Evolutionary conservation across 1,140 invertebrate species (phyloP).

Genomic region (Mactra quadrangularis): DNA sequence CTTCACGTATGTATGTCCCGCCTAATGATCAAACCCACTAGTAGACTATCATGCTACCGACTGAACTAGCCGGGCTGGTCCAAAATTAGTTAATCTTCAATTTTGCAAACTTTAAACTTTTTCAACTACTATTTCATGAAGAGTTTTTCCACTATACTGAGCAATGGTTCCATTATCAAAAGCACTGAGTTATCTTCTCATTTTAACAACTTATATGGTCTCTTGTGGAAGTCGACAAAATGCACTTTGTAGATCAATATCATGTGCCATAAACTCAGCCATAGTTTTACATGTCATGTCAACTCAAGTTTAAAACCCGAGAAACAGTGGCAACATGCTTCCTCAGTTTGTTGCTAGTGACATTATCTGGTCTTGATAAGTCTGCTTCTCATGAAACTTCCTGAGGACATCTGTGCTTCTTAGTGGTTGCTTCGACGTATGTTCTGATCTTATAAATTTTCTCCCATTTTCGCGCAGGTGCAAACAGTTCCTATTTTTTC

Average conservation of each 20-base stretch:
- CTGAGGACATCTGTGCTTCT: conserved; percentile 54
- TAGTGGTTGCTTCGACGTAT: conserved; percentile 52
- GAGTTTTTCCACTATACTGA: conserved; percentile 51
- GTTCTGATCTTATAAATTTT: conserved; percentile 62
- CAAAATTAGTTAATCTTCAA: too few species aligned
- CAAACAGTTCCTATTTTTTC: too few species aligned
- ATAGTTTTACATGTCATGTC: conserved; percentile 55
- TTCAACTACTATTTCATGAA: conserved; percentile 60
- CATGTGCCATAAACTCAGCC: conserved; percentile 64
- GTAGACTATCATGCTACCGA: too few species aligned
- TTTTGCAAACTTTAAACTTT: too few species aligned
- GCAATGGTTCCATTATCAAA: conserved; percentile 57
- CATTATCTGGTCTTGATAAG: conserved; percentile 16
- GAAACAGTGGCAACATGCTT: conserved; percentile 64
- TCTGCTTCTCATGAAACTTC: conserved; percentile 41
- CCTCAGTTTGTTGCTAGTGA: conserved; percentile 63
- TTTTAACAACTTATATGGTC: conserved; percentile 57
- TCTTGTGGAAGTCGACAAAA: conserved; percentile 61
- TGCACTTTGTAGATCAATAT: conserved; percentile 56
- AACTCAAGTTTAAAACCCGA: conserved; percentile 55
- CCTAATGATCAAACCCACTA: too few species aligned
- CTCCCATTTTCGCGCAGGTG: conserved; percentile 56
- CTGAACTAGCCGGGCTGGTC: too few species aligned
- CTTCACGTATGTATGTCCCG: too few species aligned
- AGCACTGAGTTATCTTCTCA: conserved; percentile 49